phyloP scores from a whole-genome alignment of 2,888 invertebrate genomes.

The Phyto melanocephala region DNA sequence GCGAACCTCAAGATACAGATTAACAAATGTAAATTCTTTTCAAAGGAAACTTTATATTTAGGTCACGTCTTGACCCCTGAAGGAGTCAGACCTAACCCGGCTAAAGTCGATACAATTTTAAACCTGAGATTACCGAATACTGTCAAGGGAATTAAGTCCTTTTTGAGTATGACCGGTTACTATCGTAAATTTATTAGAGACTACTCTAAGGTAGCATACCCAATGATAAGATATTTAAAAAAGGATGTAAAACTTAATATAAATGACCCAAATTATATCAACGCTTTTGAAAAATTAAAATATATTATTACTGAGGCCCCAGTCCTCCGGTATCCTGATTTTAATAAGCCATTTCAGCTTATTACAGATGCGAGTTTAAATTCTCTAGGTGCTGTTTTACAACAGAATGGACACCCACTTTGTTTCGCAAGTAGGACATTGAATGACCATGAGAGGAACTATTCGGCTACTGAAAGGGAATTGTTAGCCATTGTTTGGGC shows the following conservation, averaged over 20 bases:
- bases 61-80: neutral
- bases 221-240: constrained; percentile 21
- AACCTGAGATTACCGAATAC: neutral
- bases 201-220: constrained; percentile 3
- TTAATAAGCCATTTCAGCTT: constrained; percentile 2
- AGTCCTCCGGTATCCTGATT: constrained; percentile 17
- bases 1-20: neutral
- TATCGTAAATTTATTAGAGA: neutral
- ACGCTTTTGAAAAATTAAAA: too few species aligned
- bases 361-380: constrained; percentile 28
- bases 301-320: neutral
- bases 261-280: too few species aligned
- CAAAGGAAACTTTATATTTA: constrained; percentile 2
- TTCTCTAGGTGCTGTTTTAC: constrained; percentile 14
- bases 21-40: constrained; percentile 2
- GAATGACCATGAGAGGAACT: too few species aligned
- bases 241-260: too few species aligned
- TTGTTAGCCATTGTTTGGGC: constrained; percentile 23
- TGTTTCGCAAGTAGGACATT: constrained; percentile 28
- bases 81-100: neutral
- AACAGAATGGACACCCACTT: constrained; percentile 24
- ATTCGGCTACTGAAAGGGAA: constrained; percentile 20
- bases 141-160: neutral
- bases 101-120: neutral
- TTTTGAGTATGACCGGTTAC: neutral